Conservation (phyloP, 2,888 invertebrate species). For the Drosophila neoperkinsi region DNA sequence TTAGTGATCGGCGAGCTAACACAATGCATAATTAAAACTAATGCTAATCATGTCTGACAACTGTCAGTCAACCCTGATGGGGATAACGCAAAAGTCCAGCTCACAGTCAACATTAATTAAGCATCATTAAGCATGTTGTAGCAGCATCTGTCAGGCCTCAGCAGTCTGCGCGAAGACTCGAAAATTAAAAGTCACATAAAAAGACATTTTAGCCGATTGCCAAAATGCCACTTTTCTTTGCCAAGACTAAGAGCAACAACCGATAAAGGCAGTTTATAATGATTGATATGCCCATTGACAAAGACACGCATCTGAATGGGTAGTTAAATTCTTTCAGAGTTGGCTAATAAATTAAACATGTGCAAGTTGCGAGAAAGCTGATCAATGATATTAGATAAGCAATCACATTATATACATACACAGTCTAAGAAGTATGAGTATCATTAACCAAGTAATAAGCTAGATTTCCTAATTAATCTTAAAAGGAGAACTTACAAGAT, state of each 20-base stretch:
- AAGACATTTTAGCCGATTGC: slow-evolving; percentile 13
- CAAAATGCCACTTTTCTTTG: slow-evolving; percentile 3
- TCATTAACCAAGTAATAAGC: background rate
- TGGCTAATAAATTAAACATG: background rate
- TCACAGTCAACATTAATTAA: background rate
- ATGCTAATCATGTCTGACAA: slow-evolving; percentile 6
- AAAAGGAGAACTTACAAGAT: background rate
- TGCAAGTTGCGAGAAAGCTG: background rate
- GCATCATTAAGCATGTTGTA: background rate
- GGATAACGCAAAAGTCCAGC: too few relatives aligned
- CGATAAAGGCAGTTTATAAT: slow-evolving; percentile 47
- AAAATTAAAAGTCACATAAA: slow-evolving; percentile 17
- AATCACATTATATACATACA: background rate
- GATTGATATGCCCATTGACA: background rate
- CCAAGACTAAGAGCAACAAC: slow-evolving; percentile 16
- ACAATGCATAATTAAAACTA: slow-evolving; percentile 18
- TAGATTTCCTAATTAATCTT: background rate
- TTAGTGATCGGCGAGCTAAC: slow-evolving; percentile 5
- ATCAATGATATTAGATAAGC: background rate
- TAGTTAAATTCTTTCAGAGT: background rate
- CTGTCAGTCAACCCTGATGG: background rate
- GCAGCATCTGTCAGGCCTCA: background rate
- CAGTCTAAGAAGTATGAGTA: fast-evolving
- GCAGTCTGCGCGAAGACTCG: background rate
- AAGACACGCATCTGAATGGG: background rate